These are phyloP conservation scores for Linnaemya tessellans DNA, from an alignment of 2,888 invertebrate genomes.

Conservation along the genomic window DNA sequence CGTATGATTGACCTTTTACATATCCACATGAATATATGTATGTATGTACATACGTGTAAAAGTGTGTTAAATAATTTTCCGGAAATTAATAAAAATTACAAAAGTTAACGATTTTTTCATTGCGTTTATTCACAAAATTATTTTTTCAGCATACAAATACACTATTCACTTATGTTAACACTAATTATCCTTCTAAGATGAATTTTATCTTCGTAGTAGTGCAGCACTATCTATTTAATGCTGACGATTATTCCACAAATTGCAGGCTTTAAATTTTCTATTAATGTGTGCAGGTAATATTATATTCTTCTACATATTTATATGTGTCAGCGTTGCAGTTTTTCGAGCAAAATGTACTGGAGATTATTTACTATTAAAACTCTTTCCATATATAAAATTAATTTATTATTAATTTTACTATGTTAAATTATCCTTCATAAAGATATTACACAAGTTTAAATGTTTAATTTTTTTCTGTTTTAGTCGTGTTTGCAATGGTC, in stretches of 20 bases:
- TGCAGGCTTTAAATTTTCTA: conserved; percentile 10
- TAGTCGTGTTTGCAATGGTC: conserved; percentile 46
- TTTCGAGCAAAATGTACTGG: conserved; percentile 1
- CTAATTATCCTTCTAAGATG: neutral
- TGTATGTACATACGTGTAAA: neutral
- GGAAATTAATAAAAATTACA: no score
- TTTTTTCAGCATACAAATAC: neutral
- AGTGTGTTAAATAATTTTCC: no score
- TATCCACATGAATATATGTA: neutral
- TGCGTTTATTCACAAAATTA: neutral
- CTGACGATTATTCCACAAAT: conserved; percentile 27
- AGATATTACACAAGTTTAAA: neutral
- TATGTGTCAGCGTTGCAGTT: conserved; percentile 35
- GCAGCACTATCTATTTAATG: conserved; percentile 37
- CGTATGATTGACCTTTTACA: neutral
- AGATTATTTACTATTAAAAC: conserved; percentile 22
- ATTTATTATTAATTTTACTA: neutral
- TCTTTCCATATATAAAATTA: neutral
- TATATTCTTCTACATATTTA: conserved; percentile 26
- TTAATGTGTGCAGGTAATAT: conserved; percentile 37
- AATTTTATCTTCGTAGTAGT: conserved; percentile 29
- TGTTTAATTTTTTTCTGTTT: conserved; percentile 35
- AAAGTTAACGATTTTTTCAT: no score
- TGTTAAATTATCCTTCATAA: neutral
- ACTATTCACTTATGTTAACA: conserved; percentile 1